These are phyloP conservation scores for Eleutherodactylus coqui DNA, from an alignment of 2,797 vertebrate genomes.

Conservation along the genomic window DNA sequence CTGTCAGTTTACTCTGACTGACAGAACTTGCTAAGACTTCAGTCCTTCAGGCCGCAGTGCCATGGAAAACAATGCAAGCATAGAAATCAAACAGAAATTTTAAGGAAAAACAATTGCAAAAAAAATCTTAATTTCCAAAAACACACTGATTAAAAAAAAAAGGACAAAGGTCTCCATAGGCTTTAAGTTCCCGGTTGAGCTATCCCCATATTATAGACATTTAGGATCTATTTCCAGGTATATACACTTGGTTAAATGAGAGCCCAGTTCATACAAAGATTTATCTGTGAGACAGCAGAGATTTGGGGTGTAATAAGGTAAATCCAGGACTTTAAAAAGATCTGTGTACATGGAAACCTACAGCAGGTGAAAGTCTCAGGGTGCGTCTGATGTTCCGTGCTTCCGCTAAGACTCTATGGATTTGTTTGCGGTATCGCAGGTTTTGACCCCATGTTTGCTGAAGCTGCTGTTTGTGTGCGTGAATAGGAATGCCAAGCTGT, in stretches of 20 bases:
- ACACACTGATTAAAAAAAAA: too few species aligned
- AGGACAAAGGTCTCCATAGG: too few species aligned
- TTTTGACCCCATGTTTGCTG: not conserved
- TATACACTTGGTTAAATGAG: not conserved
- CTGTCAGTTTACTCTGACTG: too few species aligned
- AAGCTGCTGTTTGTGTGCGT: not conserved
- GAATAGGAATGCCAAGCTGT: not conserved
- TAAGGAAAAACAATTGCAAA: too few species aligned
- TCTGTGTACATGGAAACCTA: not conserved
- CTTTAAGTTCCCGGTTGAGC: too few species aligned
- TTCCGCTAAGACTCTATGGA: not conserved
- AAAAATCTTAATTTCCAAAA: too few species aligned
- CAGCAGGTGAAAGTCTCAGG: not conserved
- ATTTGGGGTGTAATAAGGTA: not conserved
- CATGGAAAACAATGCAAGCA: too few species aligned
- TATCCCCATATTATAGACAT: too few species aligned
- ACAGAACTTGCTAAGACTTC: too few species aligned
- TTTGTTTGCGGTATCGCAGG: not conserved
- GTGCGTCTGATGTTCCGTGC: not conserved
- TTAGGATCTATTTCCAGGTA: not conserved
- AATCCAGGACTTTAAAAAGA: not conserved
- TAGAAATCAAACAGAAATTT: too few species aligned
- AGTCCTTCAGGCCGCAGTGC: too few species aligned
- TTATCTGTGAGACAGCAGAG: not conserved
- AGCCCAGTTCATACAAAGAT: not conserved